Conservation (phyloP, 1,140 invertebrate genomes). For the Nasonia longicornis region DNA sequence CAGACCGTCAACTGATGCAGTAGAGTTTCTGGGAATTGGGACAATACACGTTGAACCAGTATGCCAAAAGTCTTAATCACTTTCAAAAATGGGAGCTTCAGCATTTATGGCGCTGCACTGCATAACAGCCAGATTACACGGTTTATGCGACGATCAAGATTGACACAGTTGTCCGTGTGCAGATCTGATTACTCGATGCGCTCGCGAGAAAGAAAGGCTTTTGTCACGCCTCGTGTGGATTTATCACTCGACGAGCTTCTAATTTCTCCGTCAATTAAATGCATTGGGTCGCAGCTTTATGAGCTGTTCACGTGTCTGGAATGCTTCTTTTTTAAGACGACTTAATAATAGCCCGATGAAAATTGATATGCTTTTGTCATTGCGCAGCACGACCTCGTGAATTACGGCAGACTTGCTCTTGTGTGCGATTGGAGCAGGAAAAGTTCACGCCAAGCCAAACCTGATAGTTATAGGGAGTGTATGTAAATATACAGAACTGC, state of each 20-base stretch:
- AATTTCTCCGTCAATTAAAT: neutral
- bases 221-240: neutral
- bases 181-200: neutral
- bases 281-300: neutral
- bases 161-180: neutral
- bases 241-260: neutral
- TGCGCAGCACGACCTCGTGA: neutral
- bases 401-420: neutral
- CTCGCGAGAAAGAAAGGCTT: neutral
- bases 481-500: neutral
- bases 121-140: too few relatives aligned
- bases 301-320: neutral
- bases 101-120: too few relatives aligned
- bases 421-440: neutral
- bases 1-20: too few relatives aligned
- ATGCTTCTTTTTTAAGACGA: neutral
- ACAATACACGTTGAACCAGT: too few relatives aligned
- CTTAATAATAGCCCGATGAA: neutral
- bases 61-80: too few relatives aligned
- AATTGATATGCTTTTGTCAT: conserved; percentile 17
- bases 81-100: too few relatives aligned
- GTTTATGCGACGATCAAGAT: too few relatives aligned
- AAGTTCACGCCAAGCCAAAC: neutral
- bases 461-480: neutral
- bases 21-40: too few relatives aligned